Evolutionary conservation across 2,113 vertebrate species (phyloP).

Genomic region (Pelusios castaneus): DNA sequence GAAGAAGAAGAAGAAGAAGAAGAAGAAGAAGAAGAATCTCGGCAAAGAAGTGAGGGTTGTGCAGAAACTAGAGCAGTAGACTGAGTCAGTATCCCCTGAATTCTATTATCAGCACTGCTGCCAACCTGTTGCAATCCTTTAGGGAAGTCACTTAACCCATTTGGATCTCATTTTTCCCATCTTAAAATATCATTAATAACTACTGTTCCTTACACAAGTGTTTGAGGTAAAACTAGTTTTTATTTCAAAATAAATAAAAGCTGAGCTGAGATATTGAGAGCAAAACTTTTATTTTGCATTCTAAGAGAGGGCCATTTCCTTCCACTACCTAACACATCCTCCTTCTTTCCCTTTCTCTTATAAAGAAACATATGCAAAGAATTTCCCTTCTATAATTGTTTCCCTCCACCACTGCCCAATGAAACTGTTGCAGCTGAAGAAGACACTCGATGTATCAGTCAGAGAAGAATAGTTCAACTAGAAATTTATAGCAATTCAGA

Average conservation of each 20-base stretch:
- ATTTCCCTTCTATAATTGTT: neutral
- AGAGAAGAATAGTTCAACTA: neutral
- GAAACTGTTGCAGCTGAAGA: neutral
- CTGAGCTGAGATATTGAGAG: neutral
- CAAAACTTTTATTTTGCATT: neutral
- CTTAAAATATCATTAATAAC: neutral
- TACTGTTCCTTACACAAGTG: neutral
- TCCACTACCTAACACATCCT: neutral
- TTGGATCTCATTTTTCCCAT: neutral
- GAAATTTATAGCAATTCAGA: neutral
- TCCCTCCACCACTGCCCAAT: neutral
- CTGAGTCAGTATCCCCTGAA: neutral
- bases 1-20: no score
- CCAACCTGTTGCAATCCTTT: neutral
- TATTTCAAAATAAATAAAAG: no score
- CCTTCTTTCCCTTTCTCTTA: neutral
- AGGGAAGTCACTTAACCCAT: neutral
- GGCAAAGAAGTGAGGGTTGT: neutral
- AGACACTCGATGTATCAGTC: no score
- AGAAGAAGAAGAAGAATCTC: no score
- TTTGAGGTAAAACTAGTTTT: neutral
- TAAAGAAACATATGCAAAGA: neutral
- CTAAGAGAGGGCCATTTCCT: neutral
- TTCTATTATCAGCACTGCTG: neutral
- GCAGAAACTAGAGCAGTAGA: neutral